Conservation (phyloP, 2,113 vertebrate genomes). For the Arenaria interpres region DNA sequence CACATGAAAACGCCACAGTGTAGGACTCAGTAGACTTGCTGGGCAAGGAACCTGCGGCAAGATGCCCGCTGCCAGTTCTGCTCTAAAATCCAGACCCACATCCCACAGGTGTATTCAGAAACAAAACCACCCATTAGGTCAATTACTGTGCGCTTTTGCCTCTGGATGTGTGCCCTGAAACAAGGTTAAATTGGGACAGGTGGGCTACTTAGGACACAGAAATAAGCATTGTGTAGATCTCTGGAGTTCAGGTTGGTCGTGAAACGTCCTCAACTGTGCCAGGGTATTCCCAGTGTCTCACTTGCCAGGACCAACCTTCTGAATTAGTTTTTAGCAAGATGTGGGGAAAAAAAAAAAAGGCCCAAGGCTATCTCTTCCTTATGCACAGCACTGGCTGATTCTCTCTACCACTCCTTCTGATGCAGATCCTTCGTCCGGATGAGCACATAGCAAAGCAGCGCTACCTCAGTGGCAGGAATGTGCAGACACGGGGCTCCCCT, state of each 20-base stretch:
- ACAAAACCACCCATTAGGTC: background rate
- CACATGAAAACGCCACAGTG: background rate
- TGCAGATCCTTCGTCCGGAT: slow-evolving; percentile 88
- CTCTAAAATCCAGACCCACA: background rate
- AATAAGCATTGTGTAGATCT: background rate
- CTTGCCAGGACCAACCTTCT: slow-evolving; percentile 43
- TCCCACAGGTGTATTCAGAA: background rate
- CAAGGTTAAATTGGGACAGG: background rate
- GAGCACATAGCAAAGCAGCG: slow-evolving; percentile 96
- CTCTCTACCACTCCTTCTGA: background rate
- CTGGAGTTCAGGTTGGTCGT: background rate
- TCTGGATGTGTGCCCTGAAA: background rate
- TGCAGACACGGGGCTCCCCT: slow-evolving; percentile 87
- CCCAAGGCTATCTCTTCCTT: slow-evolving; percentile 62
- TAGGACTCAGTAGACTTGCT: background rate
- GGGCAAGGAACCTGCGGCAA: background rate
- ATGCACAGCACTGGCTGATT: background rate
- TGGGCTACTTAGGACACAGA: background rate
- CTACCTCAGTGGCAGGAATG: slow-evolving; percentile 92
- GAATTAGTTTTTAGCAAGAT: slow-evolving; percentile 64
- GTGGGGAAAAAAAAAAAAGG: slow-evolving; percentile 18
- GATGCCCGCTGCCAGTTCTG: background rate
- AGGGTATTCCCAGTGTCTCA: background rate
- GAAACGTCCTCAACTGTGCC: background rate
- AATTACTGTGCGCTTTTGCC: background rate